Evolutionary conservation across 2,797 vertebrate genomes (phyloP).

Genomic region (Micromesistius poutassou): DNA sequence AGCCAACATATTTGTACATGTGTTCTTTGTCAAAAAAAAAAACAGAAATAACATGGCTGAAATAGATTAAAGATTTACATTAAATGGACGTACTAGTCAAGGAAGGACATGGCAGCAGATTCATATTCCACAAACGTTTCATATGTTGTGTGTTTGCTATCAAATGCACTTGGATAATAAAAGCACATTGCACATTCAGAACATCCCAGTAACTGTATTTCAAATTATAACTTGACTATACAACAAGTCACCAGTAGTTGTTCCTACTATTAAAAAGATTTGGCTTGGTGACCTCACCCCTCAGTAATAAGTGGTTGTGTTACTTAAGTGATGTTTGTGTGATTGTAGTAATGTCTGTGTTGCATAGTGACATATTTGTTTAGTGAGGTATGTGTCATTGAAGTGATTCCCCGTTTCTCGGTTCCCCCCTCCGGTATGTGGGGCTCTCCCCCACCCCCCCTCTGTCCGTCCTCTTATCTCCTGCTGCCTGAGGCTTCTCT

Average conservation of each 20-base stretch:
- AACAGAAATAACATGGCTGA: neutral
- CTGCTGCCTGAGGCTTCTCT: neutral
- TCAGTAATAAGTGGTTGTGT: no score
- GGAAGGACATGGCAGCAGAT: neutral
- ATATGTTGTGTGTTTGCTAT: neutral
- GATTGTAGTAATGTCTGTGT: no score
- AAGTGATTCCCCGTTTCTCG: no score
- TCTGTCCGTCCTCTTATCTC: constrained; percentile 26
- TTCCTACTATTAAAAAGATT: no score
- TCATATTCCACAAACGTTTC: neutral
- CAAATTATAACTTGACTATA: no score
- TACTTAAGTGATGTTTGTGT: no score
- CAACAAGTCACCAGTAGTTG: no score
- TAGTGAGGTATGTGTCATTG: no score
- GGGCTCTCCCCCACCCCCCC: neutral
- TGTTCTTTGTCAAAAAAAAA: neutral
- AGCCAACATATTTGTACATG: neutral
- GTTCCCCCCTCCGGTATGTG: neutral
- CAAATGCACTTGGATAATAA: neutral
- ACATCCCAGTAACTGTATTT: no score
- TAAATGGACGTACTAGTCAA: neutral
- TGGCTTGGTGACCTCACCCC: no score
- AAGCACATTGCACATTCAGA: no score
- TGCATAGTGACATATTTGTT: no score
- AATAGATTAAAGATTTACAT: neutral